Conservation (phyloP, 2,797 vertebrate species). For the Lycodopsis pacificus region DNA sequence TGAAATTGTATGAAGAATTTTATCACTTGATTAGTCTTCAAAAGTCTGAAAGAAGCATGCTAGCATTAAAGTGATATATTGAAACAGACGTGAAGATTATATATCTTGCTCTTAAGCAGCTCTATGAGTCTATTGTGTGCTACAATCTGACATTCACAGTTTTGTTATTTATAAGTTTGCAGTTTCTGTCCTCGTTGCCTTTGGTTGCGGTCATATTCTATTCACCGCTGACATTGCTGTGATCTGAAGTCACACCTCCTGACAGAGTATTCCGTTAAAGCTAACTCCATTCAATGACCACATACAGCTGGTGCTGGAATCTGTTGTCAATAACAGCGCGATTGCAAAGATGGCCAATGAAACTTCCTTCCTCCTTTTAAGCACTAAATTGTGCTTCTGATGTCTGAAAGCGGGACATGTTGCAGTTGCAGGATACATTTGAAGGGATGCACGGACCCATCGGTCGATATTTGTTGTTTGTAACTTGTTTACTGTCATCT, state of each 20-base stretch:
- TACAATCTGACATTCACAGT: too few species aligned
- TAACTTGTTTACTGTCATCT: too few species aligned
- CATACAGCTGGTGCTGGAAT: neutral
- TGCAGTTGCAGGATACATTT: neutral
- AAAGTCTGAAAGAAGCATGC: too few species aligned
- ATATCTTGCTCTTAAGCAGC: too few species aligned
- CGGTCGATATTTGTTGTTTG: accelerated
- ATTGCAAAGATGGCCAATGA: neutral
- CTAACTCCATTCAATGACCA: neutral
- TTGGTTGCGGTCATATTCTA: too few species aligned
- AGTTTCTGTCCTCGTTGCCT: too few species aligned
- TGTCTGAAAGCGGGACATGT: neutral
- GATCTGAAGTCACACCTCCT: neutral
- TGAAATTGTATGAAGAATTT: neutral
- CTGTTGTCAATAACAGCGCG: neutral
- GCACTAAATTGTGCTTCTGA: neutral
- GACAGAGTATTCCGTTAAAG: too few species aligned
- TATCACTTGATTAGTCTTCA: neutral
- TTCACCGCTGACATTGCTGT: neutral
- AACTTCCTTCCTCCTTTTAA: neutral
- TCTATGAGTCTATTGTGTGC: too few species aligned
- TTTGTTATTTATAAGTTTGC: too few species aligned
- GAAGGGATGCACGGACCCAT: neutral
- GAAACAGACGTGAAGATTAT: too few species aligned
- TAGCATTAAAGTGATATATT: too few species aligned